Evolutionary conservation across 2,113 vertebrate genomes (phyloP).

Genomic region (Alexandromys fortis): DNA sequence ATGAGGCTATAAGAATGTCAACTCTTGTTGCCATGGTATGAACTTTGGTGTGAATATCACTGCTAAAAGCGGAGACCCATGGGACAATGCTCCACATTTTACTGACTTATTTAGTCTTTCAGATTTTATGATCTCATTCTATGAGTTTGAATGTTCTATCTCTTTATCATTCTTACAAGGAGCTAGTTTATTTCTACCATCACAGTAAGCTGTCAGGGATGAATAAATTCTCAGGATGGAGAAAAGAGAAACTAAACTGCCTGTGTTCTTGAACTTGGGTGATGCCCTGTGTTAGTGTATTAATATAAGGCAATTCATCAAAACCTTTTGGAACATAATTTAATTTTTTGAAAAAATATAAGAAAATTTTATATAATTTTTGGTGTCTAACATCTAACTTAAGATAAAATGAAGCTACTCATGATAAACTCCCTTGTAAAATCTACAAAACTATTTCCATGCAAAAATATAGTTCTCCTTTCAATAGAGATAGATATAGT

Average conservation of each 20-base stretch:
- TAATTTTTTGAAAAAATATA: neutral
- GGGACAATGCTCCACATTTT: neutral
- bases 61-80: neutral
- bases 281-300: neutral
- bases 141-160: neutral
- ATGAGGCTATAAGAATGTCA: no score
- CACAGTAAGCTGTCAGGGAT: neutral
- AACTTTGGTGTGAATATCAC: neutral
- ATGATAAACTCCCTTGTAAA: conserved; percentile 18
- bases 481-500: neutral
- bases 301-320: neutral
- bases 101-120: neutral
- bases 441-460: neutral
- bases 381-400: neutral
- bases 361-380: neutral
- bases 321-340: neutral
- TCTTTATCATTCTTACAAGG: neutral
- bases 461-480: neutral
- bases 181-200: neutral
- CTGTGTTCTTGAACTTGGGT: neutral
- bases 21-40: neutral
- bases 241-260: neutral
- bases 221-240: neutral
- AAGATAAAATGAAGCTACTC: neutral
- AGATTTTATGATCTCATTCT: neutral